These are phyloP conservation scores for Engystomops pustulosus DNA, from an alignment of 2,113 vertebrate genomes.

Conservation along the genomic window DNA sequence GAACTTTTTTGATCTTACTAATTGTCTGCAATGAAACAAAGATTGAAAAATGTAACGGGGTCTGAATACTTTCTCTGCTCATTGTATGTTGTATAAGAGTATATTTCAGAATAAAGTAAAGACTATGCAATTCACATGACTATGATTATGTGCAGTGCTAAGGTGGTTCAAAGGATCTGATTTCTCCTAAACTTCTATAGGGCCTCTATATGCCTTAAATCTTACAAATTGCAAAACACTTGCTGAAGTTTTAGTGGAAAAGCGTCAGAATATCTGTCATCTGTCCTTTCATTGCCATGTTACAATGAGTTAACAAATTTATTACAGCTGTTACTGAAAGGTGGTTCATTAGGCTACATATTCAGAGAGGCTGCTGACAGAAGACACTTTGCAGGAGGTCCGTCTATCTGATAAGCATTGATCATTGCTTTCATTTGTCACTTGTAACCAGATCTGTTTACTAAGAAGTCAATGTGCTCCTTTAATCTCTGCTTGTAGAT, in stretches of 20 bases:
- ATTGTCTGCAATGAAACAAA: too few relatives aligned
- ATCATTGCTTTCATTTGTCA: constrained; percentile 22
- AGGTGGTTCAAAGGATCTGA: too few relatives aligned
- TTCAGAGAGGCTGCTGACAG: constrained; percentile 40
- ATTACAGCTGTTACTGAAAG: constrained; percentile 49
- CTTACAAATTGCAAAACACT: background rate
- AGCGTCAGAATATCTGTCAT: constrained; percentile 42
- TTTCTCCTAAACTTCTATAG: too few relatives aligned
- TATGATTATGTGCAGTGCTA: too few relatives aligned
- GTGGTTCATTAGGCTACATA: constrained; percentile 41
- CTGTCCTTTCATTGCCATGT: constrained; percentile 17
- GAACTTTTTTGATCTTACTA: too few relatives aligned
- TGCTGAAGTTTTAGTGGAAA: background rate
- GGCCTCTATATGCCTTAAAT: too few relatives aligned
- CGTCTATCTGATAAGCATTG: background rate
- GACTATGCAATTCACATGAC: too few relatives aligned
- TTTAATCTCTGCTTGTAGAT: background rate
- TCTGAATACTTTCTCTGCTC: too few relatives aligned
- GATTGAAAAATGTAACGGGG: too few relatives aligned
- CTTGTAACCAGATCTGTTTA: constrained; percentile 25
- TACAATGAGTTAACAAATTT: constrained; percentile 42
- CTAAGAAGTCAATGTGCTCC: background rate
- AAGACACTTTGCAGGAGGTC: constrained; percentile 43
- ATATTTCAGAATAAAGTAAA: too few relatives aligned
- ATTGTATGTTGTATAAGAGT: too few relatives aligned